phyloP scores from a whole-genome alignment of 2,113 vertebrate species.

The Varanus salvator region DNA sequence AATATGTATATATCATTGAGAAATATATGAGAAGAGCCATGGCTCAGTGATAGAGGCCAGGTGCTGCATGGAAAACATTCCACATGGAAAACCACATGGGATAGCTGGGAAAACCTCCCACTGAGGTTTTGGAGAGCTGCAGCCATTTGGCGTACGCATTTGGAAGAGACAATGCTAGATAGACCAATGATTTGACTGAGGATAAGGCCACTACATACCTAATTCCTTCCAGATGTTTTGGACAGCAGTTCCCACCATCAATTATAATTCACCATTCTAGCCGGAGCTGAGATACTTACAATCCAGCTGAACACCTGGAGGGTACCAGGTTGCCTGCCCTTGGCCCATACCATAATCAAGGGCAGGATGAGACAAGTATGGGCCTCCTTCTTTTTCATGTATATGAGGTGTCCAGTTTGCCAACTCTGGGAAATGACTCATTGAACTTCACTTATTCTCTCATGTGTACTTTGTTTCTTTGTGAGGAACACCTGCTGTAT shows the following conservation, averaged over 20 bases:
- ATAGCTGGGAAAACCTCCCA: background rate
- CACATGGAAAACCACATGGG: background rate
- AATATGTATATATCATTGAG: background rate
- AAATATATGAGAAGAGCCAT: background rate
- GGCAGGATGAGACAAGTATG: background rate
- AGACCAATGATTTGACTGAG: background rate
- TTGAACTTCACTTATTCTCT: background rate
- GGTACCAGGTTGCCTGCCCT: too few species aligned
- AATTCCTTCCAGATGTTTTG: too few species aligned
- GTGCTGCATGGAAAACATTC: background rate
- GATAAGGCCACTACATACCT: too few species aligned
- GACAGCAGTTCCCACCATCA: too few species aligned
- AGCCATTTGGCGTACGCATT: background rate
- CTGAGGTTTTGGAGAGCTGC: background rate
- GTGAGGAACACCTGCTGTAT: background rate
- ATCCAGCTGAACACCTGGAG: too few species aligned
- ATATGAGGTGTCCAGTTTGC: background rate
- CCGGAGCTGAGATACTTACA: too few species aligned
- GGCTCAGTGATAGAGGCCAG: background rate
- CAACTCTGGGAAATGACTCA: background rate
- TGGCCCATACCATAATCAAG: too few species aligned
- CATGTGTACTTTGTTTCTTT: background rate
- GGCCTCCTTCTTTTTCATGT: background rate
- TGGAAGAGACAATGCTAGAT: background rate
- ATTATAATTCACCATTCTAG: too few species aligned